These are phyloP conservation scores for Drosophila mulleri DNA, from an alignment of 2,888 invertebrate species.

Conservation along the genomic window DNA sequence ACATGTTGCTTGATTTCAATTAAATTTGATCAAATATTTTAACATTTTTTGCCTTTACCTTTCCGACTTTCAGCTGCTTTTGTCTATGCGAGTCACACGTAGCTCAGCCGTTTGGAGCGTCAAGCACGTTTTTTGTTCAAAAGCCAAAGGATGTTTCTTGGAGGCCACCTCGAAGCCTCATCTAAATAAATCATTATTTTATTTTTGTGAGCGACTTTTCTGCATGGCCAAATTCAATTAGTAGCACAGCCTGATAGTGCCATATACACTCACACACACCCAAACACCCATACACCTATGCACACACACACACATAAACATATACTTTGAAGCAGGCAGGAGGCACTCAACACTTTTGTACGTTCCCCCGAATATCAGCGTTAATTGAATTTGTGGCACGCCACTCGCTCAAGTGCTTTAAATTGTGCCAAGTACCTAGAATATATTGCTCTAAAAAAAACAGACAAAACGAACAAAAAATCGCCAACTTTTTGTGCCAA, in stretches of 20 bases:
- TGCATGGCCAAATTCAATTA: constrained; percentile 59
- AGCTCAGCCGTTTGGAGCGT: background rate
- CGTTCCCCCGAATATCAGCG: constrained; percentile 6
- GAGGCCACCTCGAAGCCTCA: constrained; percentile 4
- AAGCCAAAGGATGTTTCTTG: background rate
- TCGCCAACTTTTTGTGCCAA: constrained; percentile 16
- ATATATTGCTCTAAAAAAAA: background rate
- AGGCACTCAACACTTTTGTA: constrained; percentile 38
- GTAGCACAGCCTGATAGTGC: constrained; percentile 22
- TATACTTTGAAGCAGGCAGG: constrained; percentile 4
- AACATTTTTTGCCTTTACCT: background rate
- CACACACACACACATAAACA: too few species aligned
- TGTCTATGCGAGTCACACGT: background rate
- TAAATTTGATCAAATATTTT: constrained; percentile 6
- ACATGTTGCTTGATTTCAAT: background rate
- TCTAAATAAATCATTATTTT: constrained; percentile 54
- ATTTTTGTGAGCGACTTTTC: constrained; percentile 49
- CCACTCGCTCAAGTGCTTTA: constrained; percentile 19
- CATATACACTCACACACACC: background rate
- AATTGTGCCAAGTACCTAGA: constrained; percentile 14
- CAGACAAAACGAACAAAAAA: background rate
- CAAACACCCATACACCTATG: too few species aligned
- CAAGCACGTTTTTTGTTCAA: constrained; percentile 7
- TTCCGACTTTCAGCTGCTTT: background rate
- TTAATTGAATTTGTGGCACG: constrained; percentile 58